phyloP scores from a whole-genome alignment of 2,797 vertebrate species.

The Chromobotia macracanthus region DNA sequence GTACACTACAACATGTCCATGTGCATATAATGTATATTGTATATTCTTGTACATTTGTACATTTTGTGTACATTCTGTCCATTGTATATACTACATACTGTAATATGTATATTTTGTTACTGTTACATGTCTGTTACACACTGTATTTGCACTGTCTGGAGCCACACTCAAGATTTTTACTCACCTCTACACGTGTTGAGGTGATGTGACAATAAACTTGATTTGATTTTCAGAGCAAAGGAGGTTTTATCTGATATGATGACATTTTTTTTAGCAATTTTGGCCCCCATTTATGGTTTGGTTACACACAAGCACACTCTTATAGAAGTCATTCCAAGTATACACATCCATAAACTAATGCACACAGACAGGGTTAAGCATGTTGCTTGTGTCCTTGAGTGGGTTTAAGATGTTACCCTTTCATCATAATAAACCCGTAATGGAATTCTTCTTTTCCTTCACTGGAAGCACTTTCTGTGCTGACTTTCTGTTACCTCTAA shows the following conservation, averaged over 20 bases:
- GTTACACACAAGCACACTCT: slow-evolving; percentile 17
- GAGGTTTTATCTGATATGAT: not conserved
- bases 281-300: too few relatives aligned
- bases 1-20: too few relatives aligned
- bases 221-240: not conserved
- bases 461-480: slow-evolving; percentile 50
- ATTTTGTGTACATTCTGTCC: too few relatives aligned
- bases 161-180: too few relatives aligned
- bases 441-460: slow-evolving; percentile 59
- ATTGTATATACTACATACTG: too few relatives aligned
- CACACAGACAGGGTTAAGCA: slow-evolving; percentile 34
- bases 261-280: not conserved
- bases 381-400: slow-evolving; percentile 59
- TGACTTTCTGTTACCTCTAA: slow-evolving; percentile 47
- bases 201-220: too few relatives aligned
- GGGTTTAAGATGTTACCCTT: slow-evolving; percentile 60
- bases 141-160: too few relatives aligned
- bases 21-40: too few relatives aligned
- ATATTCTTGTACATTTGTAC: too few relatives aligned
- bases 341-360: slow-evolving; percentile 14
- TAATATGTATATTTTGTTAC: too few relatives aligned
- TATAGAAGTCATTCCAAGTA: slow-evolving; percentile 12
- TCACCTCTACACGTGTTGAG: too few relatives aligned
- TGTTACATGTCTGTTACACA: too few relatives aligned
- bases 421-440: slow-evolving; percentile 61